These are phyloP conservation scores for Eristalis intricaria DNA, from an alignment of 2,888 invertebrate species.

Conservation along the genomic window DNA sequence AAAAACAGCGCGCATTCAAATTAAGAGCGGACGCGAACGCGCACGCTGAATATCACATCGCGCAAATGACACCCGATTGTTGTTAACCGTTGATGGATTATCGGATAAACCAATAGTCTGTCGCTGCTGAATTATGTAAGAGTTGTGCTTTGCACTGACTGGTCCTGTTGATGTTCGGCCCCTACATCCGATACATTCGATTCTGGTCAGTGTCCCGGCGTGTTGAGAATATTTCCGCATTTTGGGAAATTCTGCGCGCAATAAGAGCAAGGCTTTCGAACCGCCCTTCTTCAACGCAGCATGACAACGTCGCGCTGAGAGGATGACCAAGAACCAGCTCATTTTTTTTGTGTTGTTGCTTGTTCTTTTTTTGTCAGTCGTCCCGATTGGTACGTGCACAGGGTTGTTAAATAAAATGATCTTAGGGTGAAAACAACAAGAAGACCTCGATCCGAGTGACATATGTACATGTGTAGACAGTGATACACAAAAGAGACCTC, in stretches of 20 bases:
- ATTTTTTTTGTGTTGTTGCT: conserved; percentile 7
- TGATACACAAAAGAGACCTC: conserved; percentile 49
- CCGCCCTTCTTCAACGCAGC: conserved; percentile 29
- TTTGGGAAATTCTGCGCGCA: conserved; percentile 35
- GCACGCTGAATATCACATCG: conserved; percentile 35
- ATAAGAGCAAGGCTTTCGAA: conserved; percentile 13
- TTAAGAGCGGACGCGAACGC: conserved; percentile 42
- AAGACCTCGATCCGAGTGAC: conserved; percentile 53
- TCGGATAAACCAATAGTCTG: conserved; percentile 38
- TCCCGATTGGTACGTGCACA: conserved; percentile 50
- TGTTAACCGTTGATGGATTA: conserved; percentile 43
- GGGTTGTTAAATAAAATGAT: conserved; percentile 21
- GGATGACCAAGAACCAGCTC: conserved; percentile 5
- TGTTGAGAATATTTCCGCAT: conserved; percentile 53
- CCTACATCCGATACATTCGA: neutral
- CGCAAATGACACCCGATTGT: conserved; percentile 55
- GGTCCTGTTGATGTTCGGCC: neutral
- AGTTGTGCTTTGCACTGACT: neutral
- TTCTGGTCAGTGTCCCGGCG: neutral
- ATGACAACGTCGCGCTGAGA: neutral
- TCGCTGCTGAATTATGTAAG: conserved; percentile 59
- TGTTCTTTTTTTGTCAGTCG: neutral
- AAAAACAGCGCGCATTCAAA: conserved; percentile 52
- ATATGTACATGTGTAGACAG: conserved; percentile 15
- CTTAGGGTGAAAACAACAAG: conserved; percentile 57